These are phyloP conservation scores for Coenobita brevimanus DNA, from an alignment of 1,140 invertebrate genomes.

Conservation along the genomic window DNA sequence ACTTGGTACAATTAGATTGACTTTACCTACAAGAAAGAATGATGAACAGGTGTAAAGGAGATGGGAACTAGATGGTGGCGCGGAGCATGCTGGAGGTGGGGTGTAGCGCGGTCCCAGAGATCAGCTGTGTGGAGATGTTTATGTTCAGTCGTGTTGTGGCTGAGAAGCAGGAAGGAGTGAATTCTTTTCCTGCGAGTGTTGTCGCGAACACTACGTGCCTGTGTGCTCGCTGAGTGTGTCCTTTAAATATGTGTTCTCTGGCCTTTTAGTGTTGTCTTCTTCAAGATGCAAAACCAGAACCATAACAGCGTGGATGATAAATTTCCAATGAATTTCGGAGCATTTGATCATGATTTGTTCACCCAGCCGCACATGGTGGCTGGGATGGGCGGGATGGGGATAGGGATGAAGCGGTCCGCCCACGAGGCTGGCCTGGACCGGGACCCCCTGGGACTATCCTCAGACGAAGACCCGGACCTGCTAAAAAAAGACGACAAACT, in stretches of 20 bases:
- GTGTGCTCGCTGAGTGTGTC: conserved; percentile 52
- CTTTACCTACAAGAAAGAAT: background rate
- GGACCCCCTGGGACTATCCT: conserved; percentile 70
- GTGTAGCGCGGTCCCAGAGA: conserved; percentile 55
- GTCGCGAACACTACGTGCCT: conserved; percentile 48
- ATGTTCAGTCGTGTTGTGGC: conserved; percentile 68
- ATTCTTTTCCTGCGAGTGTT: conserved; percentile 28
- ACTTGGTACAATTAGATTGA: background rate
- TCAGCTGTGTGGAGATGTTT: conserved; percentile 65
- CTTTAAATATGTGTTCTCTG: conserved; percentile 61
- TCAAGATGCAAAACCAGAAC: conserved; percentile 67
- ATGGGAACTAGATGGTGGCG: conserved; percentile 41
- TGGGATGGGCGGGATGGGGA: conserved; percentile 53
- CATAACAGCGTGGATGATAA: conserved; percentile 67
- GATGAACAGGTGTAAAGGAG: background rate
- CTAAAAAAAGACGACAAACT: conserved; percentile 67
- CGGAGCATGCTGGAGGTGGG: conserved; percentile 12
- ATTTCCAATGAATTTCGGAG: conserved; percentile 68
- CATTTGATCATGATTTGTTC: conserved; percentile 68
- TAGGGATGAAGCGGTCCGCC: conserved; percentile 68
- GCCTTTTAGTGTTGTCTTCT: conserved; percentile 33
- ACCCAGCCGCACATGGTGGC: conserved; percentile 53
- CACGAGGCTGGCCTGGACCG: conserved; percentile 71
- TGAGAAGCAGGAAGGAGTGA: conserved; percentile 43
- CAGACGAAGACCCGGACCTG: conserved; percentile 66